These are phyloP conservation scores for Murina feae DNA, from an alignment of 2,113 vertebrate species.

Conservation along the genomic window DNA sequence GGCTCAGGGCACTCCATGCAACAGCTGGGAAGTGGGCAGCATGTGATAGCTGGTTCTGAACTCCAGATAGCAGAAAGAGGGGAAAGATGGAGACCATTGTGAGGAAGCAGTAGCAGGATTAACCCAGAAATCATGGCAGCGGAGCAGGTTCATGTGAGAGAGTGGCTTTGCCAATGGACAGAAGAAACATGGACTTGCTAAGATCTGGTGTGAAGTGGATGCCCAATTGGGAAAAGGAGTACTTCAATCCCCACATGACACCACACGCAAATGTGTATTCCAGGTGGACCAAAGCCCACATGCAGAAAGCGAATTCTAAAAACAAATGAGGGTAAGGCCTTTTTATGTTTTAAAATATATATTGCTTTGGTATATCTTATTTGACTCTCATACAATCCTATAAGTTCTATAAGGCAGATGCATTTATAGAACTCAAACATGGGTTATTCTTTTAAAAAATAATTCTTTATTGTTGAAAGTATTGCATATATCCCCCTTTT, in stretches of 20 bases:
- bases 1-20: background rate
- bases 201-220: background rate
- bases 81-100: background rate
- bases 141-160: accelerated
- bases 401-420: background rate
- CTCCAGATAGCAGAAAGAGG: background rate
- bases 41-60: background rate
- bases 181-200: background rate
- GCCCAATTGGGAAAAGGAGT: slow-evolving; percentile 35
- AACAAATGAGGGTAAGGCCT: background rate
- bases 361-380: background rate
- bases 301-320: background rate
- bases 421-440: background rate
- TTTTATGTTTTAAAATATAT: background rate
- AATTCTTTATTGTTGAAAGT: no score
- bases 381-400: background rate
- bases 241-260: background rate
- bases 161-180: accelerated
- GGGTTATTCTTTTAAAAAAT: no score
- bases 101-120: background rate
- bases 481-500: no score
- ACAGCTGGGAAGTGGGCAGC: background rate
- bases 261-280: slow-evolving; percentile 5
- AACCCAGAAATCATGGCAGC: background rate
- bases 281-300: slow-evolving; percentile 39